Base-by-base conservation (phyloP, 2,113 vertebrate species). In the Lagopus leucura region DNA sequence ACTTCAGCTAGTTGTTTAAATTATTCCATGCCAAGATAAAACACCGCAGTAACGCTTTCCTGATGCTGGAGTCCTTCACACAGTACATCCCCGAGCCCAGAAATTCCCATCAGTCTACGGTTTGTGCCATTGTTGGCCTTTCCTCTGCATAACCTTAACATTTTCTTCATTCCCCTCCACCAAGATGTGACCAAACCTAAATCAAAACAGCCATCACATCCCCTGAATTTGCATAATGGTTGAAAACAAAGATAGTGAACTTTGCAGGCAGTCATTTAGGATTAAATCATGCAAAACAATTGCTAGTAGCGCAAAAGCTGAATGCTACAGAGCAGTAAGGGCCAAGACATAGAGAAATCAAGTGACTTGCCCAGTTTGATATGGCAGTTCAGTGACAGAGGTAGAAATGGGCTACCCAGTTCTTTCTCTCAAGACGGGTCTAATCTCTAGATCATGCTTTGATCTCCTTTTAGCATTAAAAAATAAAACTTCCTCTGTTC, bases 381-480 rank as follows among this genome's bases (percentile, higher is more conserved):
- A 74, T 47, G 82, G 81, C 70, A 69, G 15, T 84, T 95, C 74
- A 84, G 66, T 72, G 82, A 86, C 76, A 88, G 84, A 85, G 52
- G 72, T 88, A 92, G 76, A 93, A 92, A 94, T 61, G 81, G 50
- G 57, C 82, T 74, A 65, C 34, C 89, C 55, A 21, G 38, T 93
- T 93, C 64, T 72, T 34, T 82, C 50, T 80, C 60, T 88, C 58
- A 34, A 71, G 95, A 89, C 42, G 85, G 38, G 57, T 86, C 66
- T 94, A 91, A 93, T 93, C 83, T 95, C 87, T 76, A 88, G 72
- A 82, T 88, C 70, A 88, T 92, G 64, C 90, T 96, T 94, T 94
- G 92, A 91, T 93, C 69, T 93, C 60, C 60, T 47, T 93, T 75
- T 73, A 92, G 71, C 63, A 88, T 47, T 47, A 91, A 70, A 82